Evolutionary conservation across 1,140 invertebrate genomes (phyloP).

Genomic region (Ceratosolen solmsi): DNA sequence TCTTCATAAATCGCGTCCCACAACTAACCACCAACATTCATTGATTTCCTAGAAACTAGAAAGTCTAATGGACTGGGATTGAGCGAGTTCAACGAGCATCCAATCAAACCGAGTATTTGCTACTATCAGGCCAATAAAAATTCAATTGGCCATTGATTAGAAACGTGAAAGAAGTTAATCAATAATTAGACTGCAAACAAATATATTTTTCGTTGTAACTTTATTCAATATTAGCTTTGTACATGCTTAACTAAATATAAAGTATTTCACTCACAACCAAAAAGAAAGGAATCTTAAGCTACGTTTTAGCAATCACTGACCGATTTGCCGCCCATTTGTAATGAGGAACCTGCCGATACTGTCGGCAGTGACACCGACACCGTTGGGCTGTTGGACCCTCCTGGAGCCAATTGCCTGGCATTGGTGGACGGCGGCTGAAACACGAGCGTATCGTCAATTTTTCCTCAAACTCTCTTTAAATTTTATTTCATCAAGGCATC

Average conservation of each 20-base stretch:
- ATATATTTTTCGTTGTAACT: not conserved
- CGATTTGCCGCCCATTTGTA: conserved; percentile 17
- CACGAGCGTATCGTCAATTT: not conserved
- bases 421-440: not conserved
- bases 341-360: conserved; percentile 3
- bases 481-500: too few relatives aligned
- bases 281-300: not conserved
- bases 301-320: conserved; percentile 30
- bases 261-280: too few relatives aligned
- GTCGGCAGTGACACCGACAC: conserved; percentile 15
- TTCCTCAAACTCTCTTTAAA: too few relatives aligned
- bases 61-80: too few relatives aligned
- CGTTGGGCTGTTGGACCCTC: not conserved
- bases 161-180: not conserved
- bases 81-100: too few relatives aligned
- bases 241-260: conserved; percentile 15
- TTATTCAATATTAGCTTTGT: conserved; percentile 34
- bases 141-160: not conserved
- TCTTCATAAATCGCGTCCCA: too few relatives aligned
- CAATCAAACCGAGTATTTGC: too few relatives aligned
- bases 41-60: too few relatives aligned
- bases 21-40: too few relatives aligned
- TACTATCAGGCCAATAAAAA: too few relatives aligned
- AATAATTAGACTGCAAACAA: conserved; percentile 33
- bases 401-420: not conserved